Evolutionary conservation across 2,113 vertebrate genomes (phyloP), one percentile per base, ranked within the genome.

Genomic region (Hoplias malabaricus): DNA sequence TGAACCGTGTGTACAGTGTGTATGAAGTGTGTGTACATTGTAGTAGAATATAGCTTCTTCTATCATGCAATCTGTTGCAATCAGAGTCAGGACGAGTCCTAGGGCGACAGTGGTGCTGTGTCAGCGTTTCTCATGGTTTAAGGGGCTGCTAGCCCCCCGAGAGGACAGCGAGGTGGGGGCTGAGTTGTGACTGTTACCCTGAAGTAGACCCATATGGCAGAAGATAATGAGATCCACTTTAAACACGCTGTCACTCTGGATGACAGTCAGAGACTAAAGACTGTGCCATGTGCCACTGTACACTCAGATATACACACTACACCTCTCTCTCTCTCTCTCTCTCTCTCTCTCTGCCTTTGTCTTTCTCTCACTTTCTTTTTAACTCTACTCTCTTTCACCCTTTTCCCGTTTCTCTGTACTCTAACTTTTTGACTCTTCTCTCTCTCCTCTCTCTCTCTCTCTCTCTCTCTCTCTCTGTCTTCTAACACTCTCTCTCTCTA

Each of bases 181-280:
- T 82, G 86, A 87, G n/a, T n/a, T 90, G 77, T 82, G 80, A 83
- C 81, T 10, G 87, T 89, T 89, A 86, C 86, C 86, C 87, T 89
- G 88, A 87, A 88, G 85, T 85, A 83, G 84, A 86, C 86, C 87
- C 87, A 87, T 87, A 86, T 88, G 89, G 88, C 86, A 86, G 84
- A 83, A 89, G 88, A 80, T 90, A 92, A 93, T 90, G 88, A 93
- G 90, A 93, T 91, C 88, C 90, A 90, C 89, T 87, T 92, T 90
- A 89, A 88, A 84, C 87, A 83, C 88, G 83, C 88, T 88, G 90
- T 91, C 88, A 91, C 85, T 87, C 88, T 84, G 85, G 86, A 89
- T 92, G 91, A 90, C 88, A 88, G 88, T 84, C 85, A 84, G 86
- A 85, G 89, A 82, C 86, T n/a, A n/a, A n/a, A n/a, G n/a, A n/a